Evolutionary conservation across 2,888 invertebrate genomes (phyloP), one percentile per base, ranked within the genome.

Genomic region (Apamea anceps): DNA sequence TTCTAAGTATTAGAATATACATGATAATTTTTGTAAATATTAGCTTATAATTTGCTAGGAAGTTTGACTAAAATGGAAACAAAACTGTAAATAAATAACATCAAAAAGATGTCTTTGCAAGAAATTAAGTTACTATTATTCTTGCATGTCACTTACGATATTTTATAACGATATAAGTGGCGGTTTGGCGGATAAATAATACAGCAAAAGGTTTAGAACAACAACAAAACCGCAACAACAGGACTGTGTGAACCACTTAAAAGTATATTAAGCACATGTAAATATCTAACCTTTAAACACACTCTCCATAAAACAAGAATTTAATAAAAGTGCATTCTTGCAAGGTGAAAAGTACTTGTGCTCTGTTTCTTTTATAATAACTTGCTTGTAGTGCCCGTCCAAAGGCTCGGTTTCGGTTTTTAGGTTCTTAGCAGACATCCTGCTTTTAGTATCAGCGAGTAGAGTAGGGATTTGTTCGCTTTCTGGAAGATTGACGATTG

Each of bases 101-200:
- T 68, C 13, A 60, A 37, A 54, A 51, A 6, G 0, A 28, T 32
- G 42, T 15, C 8, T n/a, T 60, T 66, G 66, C 32, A 71, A 48
- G 54, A 62, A 74, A 45, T 63, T 51, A 15, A 73, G 42, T 66
- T 65, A 51, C 45, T 71, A 8, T 73, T 90, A 89, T 85, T 87
- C 80, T 88, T 88, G 85, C 83, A 37, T 25, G 21, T 42, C 1
- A 18, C 4, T 62, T 15, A 28, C 5, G 10, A 51, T 28, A 10
- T 79, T 2, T 37, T 65, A 7, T 42, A 42, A 65, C 18, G 13
- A 54, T 18, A 75, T 10, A 42, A 21, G n/a, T 37, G 2, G 18
- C 18, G 5, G 8, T 28, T 51, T 28, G 8, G 1, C 21, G 0
- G 7, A 63, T 28, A 28, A 45, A 45, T 65, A n/a, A 60, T 12